Evolutionary conservation across 92 coral and sea anemone species (phyloP).

Genomic region (Scolanthus callimorphus): DNA sequence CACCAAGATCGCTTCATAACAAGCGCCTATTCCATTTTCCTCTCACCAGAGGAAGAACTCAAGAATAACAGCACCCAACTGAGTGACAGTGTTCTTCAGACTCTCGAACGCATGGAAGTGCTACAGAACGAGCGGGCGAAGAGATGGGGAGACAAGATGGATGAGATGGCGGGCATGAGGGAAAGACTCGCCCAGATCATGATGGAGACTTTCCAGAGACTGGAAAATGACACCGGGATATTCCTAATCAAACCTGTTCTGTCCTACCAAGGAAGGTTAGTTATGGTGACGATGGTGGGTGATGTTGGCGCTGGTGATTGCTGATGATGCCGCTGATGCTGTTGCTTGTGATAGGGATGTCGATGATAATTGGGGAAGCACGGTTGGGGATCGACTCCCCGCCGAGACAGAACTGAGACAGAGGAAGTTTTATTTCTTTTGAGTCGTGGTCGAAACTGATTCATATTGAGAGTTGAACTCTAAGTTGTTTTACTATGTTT

Average conservation of each 20-base stretch:
- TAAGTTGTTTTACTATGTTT: too few species aligned
- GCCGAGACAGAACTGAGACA: too few species aligned
- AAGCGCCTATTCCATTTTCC: background rate
- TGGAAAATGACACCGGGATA: slow-evolving; percentile 89
- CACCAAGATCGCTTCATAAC: too few species aligned
- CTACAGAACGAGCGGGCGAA: slow-evolving; percentile 77
- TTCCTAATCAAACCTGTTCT: slow-evolving; percentile 95
- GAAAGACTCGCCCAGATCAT: slow-evolving; percentile 64
- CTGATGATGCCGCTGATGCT: too few species aligned
- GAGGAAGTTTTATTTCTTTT: too few species aligned
- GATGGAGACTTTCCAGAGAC: slow-evolving; percentile 73
- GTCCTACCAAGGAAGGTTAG: slow-evolving; percentile 78
- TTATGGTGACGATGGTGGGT: too few species aligned
- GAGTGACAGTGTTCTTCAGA: slow-evolving; percentile 55
- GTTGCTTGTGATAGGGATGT: too few species aligned
- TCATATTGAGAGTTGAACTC: too few species aligned
- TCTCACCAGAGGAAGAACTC: slow-evolving; percentile 60
- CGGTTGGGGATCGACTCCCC: too few species aligned
- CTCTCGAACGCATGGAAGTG: slow-evolving; percentile 81
- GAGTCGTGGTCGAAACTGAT: too few species aligned
- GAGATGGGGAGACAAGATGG: slow-evolving; percentile 94
- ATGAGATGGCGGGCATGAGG: slow-evolving; percentile 53
- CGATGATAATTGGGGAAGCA: too few species aligned
- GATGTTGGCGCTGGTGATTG: too few species aligned
- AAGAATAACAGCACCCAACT: slow-evolving; percentile 37